Conservation (phyloP, 1,140 invertebrate genomes). For the Calosoma granatense region DNA sequence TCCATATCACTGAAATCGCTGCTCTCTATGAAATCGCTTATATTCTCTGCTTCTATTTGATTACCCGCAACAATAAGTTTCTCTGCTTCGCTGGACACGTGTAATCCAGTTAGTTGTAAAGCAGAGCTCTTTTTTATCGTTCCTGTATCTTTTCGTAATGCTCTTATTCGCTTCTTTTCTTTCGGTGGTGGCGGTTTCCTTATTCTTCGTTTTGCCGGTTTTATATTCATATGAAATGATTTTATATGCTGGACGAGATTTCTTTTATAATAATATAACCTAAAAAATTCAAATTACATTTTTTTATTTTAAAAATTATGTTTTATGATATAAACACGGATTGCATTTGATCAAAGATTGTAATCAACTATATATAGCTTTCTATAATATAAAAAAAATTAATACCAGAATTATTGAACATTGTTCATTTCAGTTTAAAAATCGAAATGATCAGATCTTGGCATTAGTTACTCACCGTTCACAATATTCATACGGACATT, state of each 20-base stretch:
- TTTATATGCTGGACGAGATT: constrained; percentile 19
- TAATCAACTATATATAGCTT: no score
- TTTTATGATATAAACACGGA: no score
- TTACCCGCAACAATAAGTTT: neutral
- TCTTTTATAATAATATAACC: constrained; percentile 18
- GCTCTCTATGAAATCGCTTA: neutral
- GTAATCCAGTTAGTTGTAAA: constrained; percentile 13
- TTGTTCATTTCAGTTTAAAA: no score
- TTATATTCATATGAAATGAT: constrained; percentile 16
- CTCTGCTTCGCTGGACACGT: neutral
- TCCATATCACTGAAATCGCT: neutral
- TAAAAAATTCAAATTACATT: constrained; percentile 1
- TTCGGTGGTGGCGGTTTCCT: constrained; percentile 4
- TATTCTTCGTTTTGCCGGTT: constrained; percentile 12
- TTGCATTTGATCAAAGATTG: no score
- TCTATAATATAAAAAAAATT: no score
- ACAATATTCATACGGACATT: constrained; percentile 36
- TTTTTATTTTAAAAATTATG: neutral
- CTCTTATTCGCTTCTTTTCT: constrained; percentile 4
- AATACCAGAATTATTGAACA: no score
- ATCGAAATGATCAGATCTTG: no score
- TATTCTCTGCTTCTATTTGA: neutral
- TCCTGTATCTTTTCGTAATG: constrained; percentile 20
- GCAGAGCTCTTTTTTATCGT: constrained; percentile 14
- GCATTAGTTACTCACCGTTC: no score